These are phyloP conservation scores for Macroglossus sobrinus DNA, from an alignment of 2,113 vertebrate species.

Conservation along the genomic window DNA sequence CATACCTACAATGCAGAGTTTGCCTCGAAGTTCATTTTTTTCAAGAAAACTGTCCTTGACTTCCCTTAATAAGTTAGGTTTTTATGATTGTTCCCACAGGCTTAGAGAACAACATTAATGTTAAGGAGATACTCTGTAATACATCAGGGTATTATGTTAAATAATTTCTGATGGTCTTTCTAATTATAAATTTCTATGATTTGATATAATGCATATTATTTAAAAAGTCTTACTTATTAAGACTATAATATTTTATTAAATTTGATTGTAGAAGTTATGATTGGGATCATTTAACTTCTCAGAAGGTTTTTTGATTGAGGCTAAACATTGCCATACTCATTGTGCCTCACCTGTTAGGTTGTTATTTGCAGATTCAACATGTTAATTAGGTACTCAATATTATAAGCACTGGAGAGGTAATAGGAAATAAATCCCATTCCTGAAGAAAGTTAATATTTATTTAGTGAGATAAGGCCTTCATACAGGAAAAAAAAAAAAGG, in stretches of 20 bases:
- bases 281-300: not conserved
- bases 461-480: not conserved
- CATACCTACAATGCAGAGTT: not conserved
- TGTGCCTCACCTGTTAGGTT: not conserved
- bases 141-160: not conserved
- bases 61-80: not conserved
- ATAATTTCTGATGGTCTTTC: not conserved
- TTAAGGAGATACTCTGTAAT: not conserved
- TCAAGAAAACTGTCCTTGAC: not conserved
- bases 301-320: not conserved
- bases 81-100: not conserved
- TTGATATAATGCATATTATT: not conserved
- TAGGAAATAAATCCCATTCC: not conserved
- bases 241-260: not conserved
- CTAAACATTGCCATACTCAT: not conserved
- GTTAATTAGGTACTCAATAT: not conserved
- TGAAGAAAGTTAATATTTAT: not conserved
- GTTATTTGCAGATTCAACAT: not conserved
- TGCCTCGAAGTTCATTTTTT: not conserved
- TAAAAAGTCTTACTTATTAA: constrained; percentile 1
- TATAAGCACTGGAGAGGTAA: not conserved
- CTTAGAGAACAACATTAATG: not conserved
- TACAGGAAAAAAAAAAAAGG: not conserved
- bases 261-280: not conserved
- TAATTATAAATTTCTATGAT: not conserved